phyloP scores from a whole-genome alignment of 2,888 invertebrate genomes.

The Leucophenga maculata region DNA sequence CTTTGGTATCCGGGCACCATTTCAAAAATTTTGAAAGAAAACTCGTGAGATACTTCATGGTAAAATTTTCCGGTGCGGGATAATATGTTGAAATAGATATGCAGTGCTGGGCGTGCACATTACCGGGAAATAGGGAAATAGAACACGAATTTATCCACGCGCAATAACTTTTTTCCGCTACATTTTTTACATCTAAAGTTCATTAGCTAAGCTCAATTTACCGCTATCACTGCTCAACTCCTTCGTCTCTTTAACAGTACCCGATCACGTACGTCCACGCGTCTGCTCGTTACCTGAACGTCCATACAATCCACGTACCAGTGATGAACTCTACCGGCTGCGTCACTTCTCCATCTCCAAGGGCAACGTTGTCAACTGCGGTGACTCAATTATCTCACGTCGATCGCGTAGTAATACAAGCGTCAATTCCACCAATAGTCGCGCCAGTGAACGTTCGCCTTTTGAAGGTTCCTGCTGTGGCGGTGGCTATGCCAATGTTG shows the following conservation, averaged over 20 bases:
- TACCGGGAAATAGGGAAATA: no score
- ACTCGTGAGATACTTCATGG: no score
- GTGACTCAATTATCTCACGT: conserved; percentile 89
- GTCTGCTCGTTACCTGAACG: conserved; percentile 90
- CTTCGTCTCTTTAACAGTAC: conserved; percentile 75
- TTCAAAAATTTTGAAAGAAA: no score
- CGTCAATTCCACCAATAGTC: conserved; percentile 88
- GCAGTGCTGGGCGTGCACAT: no score
- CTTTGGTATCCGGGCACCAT: neutral
- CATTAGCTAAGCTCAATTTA: neutral
- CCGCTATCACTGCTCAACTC: neutral
- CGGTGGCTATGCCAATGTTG: conserved; percentile 84
- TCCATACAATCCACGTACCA: conserved; percentile 86
- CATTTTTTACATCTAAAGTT: no score
- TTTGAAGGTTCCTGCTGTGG: conserved; percentile 91
- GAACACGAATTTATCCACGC: no score
- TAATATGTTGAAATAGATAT: no score
- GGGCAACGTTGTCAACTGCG: conserved; percentile 90
- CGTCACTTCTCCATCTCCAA: conserved; percentile 91
- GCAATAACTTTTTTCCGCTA: no score
- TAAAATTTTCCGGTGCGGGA: no score
- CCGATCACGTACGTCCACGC: conserved; percentile 86
- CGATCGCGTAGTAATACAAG: conserved; percentile 90
- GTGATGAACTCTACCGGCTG: conserved; percentile 88
- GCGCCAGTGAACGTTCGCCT: conserved; percentile 87